Evolutionary conservation across 1,140 invertebrate genomes (phyloP), one percentile per base, ranked within the genome.

Genomic region (Dendrolimus punctatus): DNA sequence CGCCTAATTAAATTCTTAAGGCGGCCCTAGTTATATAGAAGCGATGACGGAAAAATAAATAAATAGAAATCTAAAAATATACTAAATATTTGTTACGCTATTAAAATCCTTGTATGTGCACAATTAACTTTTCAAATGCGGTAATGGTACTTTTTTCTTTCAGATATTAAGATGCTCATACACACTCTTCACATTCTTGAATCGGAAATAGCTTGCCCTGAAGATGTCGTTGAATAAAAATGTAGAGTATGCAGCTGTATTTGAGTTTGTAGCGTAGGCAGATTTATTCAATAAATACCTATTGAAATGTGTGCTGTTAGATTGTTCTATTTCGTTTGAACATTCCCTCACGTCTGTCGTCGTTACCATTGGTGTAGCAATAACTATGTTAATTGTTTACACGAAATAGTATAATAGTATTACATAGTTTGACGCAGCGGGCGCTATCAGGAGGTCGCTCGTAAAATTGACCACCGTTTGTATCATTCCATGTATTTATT

Each of bases 161-260:
- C 77, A 80, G 76, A 71, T 80, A 8, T 59, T 83, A 10, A 66
- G 63, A 59, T 67, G 62, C n/a, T 80, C 77, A 38, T 83, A 83
- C 45, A 73, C 72, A 38, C 48, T 83, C 5, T 78, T 79, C 47
- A 80, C 80, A 39, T 67, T 83, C 51, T 57, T 80, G 44, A 62
- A 80, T 46, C 60, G 66, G 49, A 60, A 62, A 44, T 62, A 62
- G 38, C 23, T 23, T 23, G 23, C 23, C 23, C 23, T 23, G 23
- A 23, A 23, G 23, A 23, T 23, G 23, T 23, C 23, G 23, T 23
- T 23, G n/a, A 23, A 23, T 23, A 23, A 23, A 23, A 23, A 3
- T 23, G 23, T 23, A 23, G 23, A 2, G 23, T 23, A 23, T 23
- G 23, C 23, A 23, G 23, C 3, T 23, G 23, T 23, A 23, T 23